phyloP scores from a whole-genome alignment of 2,113 vertebrate genomes.

The Lontra canadensis region DNA sequence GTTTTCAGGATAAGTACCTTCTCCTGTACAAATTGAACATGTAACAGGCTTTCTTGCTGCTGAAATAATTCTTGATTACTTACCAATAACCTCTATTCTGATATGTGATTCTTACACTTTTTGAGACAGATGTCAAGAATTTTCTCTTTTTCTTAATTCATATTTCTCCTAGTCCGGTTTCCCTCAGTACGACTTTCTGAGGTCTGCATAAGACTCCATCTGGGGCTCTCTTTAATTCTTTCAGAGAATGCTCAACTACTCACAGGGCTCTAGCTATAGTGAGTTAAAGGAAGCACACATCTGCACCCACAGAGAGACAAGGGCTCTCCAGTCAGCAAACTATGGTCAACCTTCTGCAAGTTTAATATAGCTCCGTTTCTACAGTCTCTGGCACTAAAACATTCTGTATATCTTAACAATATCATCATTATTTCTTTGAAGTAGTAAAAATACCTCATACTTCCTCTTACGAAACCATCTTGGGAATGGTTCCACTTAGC shows the following conservation, averaged over 20 bases:
- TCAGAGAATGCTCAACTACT: neutral
- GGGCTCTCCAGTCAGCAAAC: neutral
- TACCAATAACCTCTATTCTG: conserved; percentile 1
- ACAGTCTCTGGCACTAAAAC: neutral
- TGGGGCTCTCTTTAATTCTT: neutral
- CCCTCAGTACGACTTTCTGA: neutral
- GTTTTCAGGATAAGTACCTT: neutral
- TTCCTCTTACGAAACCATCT: neutral
- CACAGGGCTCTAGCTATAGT: neutral
- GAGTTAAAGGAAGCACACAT: neutral
- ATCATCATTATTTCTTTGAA: conserved; percentile 23
- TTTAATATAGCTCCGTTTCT: neutral
- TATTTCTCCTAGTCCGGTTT: neutral
- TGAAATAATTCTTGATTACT: conserved; percentile 28
- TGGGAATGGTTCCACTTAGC: neutral
- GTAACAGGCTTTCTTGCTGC: neutral
- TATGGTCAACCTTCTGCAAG: neutral
- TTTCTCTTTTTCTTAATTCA: neutral
- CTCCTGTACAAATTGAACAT: neutral
- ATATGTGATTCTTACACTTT: neutral
- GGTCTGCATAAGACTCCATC: neutral
- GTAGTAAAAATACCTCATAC: conserved; percentile 1
- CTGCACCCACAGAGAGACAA: neutral
- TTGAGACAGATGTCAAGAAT: neutral
- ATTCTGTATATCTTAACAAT: neutral